A percentile compares a stretch with the other conserved stretches of the same genome.
These are phyloP conservation scores for Mallateleia sp. DNA, from an alignment of 2,888 invertebrate genomes.

Conservation along the genomic window DNA sequence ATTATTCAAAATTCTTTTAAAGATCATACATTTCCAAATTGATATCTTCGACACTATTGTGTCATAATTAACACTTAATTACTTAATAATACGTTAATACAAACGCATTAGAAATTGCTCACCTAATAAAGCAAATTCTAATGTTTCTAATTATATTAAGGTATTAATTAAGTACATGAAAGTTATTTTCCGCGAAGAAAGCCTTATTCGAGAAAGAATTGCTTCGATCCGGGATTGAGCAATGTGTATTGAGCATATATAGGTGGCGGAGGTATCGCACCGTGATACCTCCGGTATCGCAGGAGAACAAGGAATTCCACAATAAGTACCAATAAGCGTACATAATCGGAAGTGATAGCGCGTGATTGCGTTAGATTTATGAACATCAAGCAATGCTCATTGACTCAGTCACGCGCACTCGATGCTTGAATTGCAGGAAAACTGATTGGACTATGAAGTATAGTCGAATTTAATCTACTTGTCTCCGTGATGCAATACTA, in stretches of 20 bases:
- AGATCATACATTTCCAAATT: too few relatives aligned
- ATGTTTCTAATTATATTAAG: not conserved
- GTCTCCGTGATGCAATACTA: slow-evolving; percentile 33
- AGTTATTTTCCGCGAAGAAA: slow-evolving; percentile 12
- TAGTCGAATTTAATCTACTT: slow-evolving; percentile 52
- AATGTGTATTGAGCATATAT: slow-evolving; percentile 32
- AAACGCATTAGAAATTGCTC: too few relatives aligned
- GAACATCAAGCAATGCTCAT: slow-evolving; percentile 50
- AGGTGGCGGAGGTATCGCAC: slow-evolving; percentile 33
- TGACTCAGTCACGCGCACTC: slow-evolving; percentile 63
- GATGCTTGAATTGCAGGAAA: slow-evolving; percentile 40
- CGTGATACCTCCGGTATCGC: too few relatives aligned
- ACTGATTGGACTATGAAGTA: slow-evolving; percentile 46
- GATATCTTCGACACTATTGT: too few relatives aligned
- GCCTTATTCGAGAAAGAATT: slow-evolving; percentile 20
- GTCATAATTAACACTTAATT: too few relatives aligned
- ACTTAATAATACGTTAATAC: too few relatives aligned
- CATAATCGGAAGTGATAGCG: slow-evolving; percentile 74
- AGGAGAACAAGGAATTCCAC: slow-evolving; percentile 60
- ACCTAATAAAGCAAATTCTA: not conserved
- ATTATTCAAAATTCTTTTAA: too few relatives aligned
- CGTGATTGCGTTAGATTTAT: slow-evolving; percentile 67
- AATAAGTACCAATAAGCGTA: slow-evolving; percentile 69
- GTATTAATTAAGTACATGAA: not conserved
- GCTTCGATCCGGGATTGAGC: slow-evolving; percentile 65